These are phyloP conservation scores for Monomorium pharaonis DNA, from an alignment of 1,140 invertebrate species.

Conservation along the genomic window DNA sequence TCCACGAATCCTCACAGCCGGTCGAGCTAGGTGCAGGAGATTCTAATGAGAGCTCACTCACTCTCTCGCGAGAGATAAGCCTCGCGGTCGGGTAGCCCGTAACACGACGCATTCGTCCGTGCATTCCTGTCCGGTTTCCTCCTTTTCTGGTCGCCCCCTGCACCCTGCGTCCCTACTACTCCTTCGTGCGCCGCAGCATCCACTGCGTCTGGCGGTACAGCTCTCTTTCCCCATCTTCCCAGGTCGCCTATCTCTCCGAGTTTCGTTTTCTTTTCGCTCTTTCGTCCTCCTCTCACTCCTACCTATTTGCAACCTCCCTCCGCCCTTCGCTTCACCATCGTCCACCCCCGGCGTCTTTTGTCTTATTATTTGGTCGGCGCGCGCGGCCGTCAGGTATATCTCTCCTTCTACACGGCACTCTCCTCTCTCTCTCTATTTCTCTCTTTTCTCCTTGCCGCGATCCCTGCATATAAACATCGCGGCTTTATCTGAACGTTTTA, in stretches of 20 bases:
- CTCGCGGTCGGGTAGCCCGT: slow-evolving; percentile 48
- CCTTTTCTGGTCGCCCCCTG: slow-evolving; percentile 55
- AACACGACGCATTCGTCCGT: slow-evolving; percentile 67
- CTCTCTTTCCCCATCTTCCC: slow-evolving; percentile 21
- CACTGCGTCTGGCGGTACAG: slow-evolving; percentile 50
- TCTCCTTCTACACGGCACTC: slow-evolving; percentile 64
- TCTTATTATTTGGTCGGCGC: slow-evolving; percentile 79
- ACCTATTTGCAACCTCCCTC: background rate
- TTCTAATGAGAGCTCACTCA: slow-evolving; percentile 66
- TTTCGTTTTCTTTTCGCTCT: slow-evolving; percentile 19
- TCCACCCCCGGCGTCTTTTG: slow-evolving; percentile 75
- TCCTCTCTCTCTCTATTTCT: background rate
- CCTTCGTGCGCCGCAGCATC: slow-evolving; percentile 39
- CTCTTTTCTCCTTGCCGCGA: slow-evolving; percentile 60
- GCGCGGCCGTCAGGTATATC: slow-evolving; percentile 71
- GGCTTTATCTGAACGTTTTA: slow-evolving; percentile 81
- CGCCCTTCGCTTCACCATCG: slow-evolving; percentile 35
- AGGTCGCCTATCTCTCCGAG: slow-evolving; percentile 10
- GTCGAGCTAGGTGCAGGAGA: slow-evolving; percentile 48
- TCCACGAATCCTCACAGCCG: slow-evolving; percentile 9
- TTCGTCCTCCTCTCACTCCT: slow-evolving; percentile 27
- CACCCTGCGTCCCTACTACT: background rate
- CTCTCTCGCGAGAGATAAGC: slow-evolving; percentile 66
- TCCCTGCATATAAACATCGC: slow-evolving; percentile 80
- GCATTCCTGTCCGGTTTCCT: slow-evolving; percentile 75